Evolutionary conservation across 2,888 invertebrate species (phyloP).

Genomic region (Magallana nippona): DNA sequence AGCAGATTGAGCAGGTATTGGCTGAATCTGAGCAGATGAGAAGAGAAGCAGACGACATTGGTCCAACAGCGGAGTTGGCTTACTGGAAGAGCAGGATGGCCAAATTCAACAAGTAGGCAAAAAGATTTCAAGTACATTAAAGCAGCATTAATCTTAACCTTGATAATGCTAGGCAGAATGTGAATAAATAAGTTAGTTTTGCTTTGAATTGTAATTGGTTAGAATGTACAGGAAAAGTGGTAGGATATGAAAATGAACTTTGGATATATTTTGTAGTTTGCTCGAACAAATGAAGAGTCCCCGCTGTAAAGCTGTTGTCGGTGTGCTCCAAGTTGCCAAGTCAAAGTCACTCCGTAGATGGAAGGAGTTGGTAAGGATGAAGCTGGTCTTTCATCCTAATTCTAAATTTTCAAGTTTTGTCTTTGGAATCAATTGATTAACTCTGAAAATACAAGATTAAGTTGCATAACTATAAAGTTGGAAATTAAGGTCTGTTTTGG

Average conservation of each 20-base stretch:
- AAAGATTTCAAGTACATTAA: not conserved
- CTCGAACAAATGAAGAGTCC: conserved; percentile 80
- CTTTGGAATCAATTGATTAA: too few species aligned
- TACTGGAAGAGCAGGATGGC: conserved; percentile 95
- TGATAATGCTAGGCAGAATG: too few species aligned
- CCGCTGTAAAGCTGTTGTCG: conserved; percentile 78
- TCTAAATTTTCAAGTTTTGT: too few species aligned
- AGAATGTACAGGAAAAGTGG: not conserved
- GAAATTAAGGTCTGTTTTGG: too few species aligned
- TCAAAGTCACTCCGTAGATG: conserved; percentile 78
- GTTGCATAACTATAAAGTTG: too few species aligned
- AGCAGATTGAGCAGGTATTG: conserved; percentile 80
- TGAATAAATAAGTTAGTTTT: too few species aligned
- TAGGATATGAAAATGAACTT: not conserved
- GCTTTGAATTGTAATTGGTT: not conserved
- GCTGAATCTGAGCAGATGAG: conserved; percentile 80
- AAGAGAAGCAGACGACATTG: conserved; percentile 80
- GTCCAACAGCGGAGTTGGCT: conserved; percentile 86
- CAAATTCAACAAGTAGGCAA: conserved; percentile 86
- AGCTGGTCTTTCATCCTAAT: too few species aligned
- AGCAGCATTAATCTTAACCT: too few species aligned
- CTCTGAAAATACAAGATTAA: too few species aligned
- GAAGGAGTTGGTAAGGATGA: conserved; percentile 76
- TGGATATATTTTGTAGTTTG: conserved; percentile 65
- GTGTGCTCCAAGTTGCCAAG: conserved; percentile 78